These are phyloP conservation scores for Neuroterus valhalla DNA, from an alignment of 1,140 invertebrate species.

Conservation along the genomic window DNA sequence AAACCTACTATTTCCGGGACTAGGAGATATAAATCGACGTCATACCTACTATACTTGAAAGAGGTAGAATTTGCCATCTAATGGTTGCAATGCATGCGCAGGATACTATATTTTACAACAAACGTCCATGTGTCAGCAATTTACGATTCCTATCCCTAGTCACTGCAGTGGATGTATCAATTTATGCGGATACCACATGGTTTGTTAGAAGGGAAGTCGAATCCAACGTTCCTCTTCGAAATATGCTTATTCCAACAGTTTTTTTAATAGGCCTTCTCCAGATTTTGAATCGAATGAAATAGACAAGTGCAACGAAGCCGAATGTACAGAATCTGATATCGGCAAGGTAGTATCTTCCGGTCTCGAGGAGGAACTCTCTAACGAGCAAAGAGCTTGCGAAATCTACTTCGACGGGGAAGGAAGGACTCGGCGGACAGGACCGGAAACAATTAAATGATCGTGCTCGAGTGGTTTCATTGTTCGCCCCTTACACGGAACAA, in stretches of 20 bases:
- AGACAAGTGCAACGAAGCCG: constrained; percentile 16
- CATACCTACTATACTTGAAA: too few species aligned
- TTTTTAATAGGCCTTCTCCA: background rate
- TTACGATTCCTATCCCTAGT: too few species aligned
- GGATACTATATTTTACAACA: too few species aligned
- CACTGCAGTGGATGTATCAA: too few species aligned
- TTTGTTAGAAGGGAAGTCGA: background rate
- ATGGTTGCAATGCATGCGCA: too few species aligned
- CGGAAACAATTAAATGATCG: constrained; percentile 68
- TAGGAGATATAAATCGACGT: too few species aligned
- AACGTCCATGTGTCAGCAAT: too few species aligned
- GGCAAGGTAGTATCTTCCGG: constrained; percentile 49
- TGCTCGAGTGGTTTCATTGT: constrained; percentile 63
- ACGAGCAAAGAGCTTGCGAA: constrained; percentile 52
- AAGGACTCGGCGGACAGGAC: constrained; percentile 52
- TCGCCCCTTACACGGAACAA: constrained; percentile 50
- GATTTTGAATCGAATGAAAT: constrained; percentile 9
- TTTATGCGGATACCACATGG: too few species aligned
- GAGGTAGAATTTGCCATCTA: too few species aligned
- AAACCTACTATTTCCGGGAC: too few species aligned
- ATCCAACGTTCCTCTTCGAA: background rate
- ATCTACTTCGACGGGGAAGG: constrained; percentile 43
- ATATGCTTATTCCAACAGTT: background rate
- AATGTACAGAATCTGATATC: background rate
- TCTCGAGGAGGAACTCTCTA: constrained; percentile 43